phyloP scores from a whole-genome alignment of 2,797 vertebrate species.

The Jordanella pulchra region DNA sequence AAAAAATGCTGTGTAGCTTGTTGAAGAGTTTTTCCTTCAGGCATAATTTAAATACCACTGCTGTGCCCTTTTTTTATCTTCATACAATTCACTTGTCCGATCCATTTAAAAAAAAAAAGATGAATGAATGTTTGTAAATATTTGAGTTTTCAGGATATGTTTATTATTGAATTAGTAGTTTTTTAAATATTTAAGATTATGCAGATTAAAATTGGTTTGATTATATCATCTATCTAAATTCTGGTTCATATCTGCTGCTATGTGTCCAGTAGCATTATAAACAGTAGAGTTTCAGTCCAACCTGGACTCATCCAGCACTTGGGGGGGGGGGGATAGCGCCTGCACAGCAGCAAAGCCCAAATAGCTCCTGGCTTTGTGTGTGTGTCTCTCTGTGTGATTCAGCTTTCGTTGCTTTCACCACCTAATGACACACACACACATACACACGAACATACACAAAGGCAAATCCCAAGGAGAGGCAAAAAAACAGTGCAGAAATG shows the following conservation, averaged over 20 bases:
- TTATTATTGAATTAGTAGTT: slow-evolving; percentile 10
- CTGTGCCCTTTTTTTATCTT: slow-evolving; percentile 31
- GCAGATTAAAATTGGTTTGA: slow-evolving; percentile 12
- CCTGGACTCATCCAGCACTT: slow-evolving; percentile 53
- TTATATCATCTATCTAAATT: slow-evolving; percentile 6
- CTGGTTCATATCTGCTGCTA: slow-evolving; percentile 12
- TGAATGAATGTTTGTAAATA: not conserved
- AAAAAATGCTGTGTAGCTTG: slow-evolving; percentile 64
- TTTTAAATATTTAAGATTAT: slow-evolving; percentile 27
- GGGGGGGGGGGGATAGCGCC: slow-evolving; percentile 53
- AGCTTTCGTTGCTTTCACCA: slow-evolving; percentile 78
- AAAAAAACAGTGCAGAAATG: slow-evolving; percentile 58
- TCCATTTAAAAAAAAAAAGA: slow-evolving; percentile 15
- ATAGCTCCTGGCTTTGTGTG: slow-evolving; percentile 83
- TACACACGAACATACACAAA: slow-evolving; percentile 82
- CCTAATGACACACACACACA: slow-evolving; percentile 85
- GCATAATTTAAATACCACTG: slow-evolving; percentile 62
- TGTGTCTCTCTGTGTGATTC: slow-evolving; percentile 77
- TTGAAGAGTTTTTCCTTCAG: slow-evolving; percentile 61
- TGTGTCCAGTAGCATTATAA: slow-evolving; percentile 38
- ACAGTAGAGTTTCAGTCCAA: slow-evolving; percentile 59
- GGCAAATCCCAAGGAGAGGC: slow-evolving; percentile 76
- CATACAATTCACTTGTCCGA: slow-evolving; percentile 16
- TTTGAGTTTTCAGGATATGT: not conserved
- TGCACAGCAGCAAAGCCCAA: slow-evolving; percentile 64